These are phyloP conservation scores for Micropterix aruncella DNA, from an alignment of 2,888 invertebrate genomes.

Conservation along the genomic window DNA sequence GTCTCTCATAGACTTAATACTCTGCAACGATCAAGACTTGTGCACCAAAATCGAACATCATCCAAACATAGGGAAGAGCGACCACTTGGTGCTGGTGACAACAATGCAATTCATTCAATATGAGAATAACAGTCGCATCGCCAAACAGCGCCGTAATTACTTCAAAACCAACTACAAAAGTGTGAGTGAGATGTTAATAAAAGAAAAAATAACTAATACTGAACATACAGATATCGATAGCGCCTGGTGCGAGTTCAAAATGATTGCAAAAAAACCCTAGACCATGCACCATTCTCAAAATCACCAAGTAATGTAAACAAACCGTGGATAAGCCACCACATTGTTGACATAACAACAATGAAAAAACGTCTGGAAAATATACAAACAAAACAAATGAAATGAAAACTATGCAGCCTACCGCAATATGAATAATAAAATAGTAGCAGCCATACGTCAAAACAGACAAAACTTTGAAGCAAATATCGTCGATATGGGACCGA, in stretches of 20 bases:
- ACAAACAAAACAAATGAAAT: neutral
- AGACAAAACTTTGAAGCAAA: neutral
- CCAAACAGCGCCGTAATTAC: no score
- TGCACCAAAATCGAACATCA: neutral
- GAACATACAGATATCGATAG: neutral
- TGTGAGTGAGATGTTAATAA: neutral
- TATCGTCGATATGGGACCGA: neutral
- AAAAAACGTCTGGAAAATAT: neutral
- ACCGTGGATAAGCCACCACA: neutral
- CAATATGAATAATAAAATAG: neutral
- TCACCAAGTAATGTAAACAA: neutral
- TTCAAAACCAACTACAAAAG: no score
- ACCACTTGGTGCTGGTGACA: constrained; percentile 1
- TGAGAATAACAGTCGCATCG: no score
- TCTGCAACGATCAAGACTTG: constrained; percentile 1
- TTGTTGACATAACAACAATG: neutral
- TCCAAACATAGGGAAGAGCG: constrained; percentile 2
- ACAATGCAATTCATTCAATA: constrained; percentile 1
- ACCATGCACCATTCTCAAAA: neutral
- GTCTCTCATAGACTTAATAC: neutral
- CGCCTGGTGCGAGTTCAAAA: neutral
- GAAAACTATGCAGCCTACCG: neutral
- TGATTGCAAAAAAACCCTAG: neutral
- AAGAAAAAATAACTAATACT: neutral
- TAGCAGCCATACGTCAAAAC: neutral